Evolutionary conservation across 2,888 invertebrate genomes (phyloP), one percentile per base, ranked within the genome.

Genomic region (Drosophila barbarae): DNA sequence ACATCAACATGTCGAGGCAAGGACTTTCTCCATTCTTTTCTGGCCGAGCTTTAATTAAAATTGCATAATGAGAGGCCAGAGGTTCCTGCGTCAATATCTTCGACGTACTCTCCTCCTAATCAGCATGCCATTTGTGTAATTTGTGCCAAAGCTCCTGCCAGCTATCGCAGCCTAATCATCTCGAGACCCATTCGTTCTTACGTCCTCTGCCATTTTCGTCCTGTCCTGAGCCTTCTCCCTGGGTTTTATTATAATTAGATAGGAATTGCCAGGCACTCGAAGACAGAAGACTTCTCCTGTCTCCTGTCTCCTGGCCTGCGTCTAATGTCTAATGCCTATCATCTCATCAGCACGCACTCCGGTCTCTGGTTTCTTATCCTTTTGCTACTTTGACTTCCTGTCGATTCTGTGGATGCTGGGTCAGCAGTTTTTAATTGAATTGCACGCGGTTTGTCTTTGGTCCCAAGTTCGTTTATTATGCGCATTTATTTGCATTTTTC

Each of bases 341-440:
- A 73, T 69, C 73, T 67, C 82, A 76, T 72, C 79, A 69, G 47
- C 66, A 71, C 66, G 59, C 59, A 44, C 58, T 55, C 30, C 42
- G n/a, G 35, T 21, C 21, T 9, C 54, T 13, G 38, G 9, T 9
- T 2, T 39, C 57, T 57, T 65, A 56, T 71, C 58, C 71, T 66
- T 65, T 71, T 61, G 58, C 67, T 56, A 34, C 30, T 46, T 46
- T 41, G 64, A 52, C 73, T 64, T 72, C 70, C 75, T 74, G 70
- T 70, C 79, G 68, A 71, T 66, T 47, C 41, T 10, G 10, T 6
- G 54, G 60, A 9, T 32, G 46, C 15, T 10, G 68, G 66, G 64
- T 83, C 86, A 83, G 85, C 84, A 75, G 67, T 81, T 84, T 85
- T 78, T 86, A 84, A 84, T 86, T 84, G 85, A 86, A 85, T 84